Evolutionary conservation across 1,140 invertebrate species (phyloP).

Genomic region (Hycleus phaleratus): DNA sequence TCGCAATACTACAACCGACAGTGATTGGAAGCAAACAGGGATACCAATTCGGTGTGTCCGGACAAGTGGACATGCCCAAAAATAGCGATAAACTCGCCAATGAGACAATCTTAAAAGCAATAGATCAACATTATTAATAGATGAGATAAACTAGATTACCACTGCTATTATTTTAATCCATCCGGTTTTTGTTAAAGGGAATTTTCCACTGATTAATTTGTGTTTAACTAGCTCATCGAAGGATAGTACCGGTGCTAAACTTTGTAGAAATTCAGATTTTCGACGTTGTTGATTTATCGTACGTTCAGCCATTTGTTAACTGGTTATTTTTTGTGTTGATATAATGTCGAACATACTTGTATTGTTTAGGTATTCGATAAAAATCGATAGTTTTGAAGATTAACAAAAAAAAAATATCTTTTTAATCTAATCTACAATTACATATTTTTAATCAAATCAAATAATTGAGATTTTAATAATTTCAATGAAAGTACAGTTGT

Average conservation of each 20-base stretch:
- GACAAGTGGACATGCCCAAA: background rate
- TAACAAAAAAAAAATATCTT: no score
- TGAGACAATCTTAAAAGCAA: background rate
- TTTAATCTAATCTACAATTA: no score
- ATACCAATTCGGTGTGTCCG: constrained; percentile 3
- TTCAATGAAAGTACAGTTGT: no score
- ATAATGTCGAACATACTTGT: no score
- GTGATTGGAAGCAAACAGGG: background rate
- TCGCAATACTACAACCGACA: background rate
- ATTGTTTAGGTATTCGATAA: no score
- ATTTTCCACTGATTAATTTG: constrained; percentile 2
- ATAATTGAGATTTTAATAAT: no score
- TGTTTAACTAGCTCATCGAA: constrained; percentile 6
- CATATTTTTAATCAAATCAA: no score
- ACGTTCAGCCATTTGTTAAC: constrained; percentile 3
- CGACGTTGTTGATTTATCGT: constrained; percentile 2
- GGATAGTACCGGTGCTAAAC: background rate
- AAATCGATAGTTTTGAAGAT: no score
- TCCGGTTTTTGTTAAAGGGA: constrained; percentile 6
- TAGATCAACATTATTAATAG: no score
- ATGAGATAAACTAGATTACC: background rate
- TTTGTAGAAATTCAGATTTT: background rate
- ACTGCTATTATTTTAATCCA: constrained; percentile 3
- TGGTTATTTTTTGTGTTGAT: background rate
- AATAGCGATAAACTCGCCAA: constrained; percentile 3